Evolutionary conservation across 2,797 vertebrate species (phyloP), one percentile per base, ranked within the genome.

Genomic region (Hapalemur alaotrensis): DNA sequence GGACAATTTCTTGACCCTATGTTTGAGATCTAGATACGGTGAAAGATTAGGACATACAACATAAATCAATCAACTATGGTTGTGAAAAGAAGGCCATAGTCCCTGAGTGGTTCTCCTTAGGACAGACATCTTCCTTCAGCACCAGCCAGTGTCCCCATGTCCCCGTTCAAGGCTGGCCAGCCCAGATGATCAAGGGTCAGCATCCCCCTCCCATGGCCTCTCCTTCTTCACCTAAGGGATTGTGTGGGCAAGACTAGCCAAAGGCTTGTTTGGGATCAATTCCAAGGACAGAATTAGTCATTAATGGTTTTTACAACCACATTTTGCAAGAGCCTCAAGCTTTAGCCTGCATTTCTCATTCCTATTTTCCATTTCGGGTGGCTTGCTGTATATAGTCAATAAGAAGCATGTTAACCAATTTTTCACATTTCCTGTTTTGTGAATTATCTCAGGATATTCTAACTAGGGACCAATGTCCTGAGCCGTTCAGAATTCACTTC

Each of bases 341-440:
- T 48, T 22, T 20, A 80, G 59, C 43, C 43, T 41, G 10, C 28
- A 35, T 86, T 63, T 94, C 92, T 35, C 30, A 78, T 61, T 70
- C 46, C 46, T 50, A 48, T 75, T 87, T 83, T 70, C 65, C n/a
- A 63, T 67, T 52, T 52, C 5, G 32, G 38, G 12, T 70, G 18
- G 48, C 79, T 72, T 78, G 20, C n/a, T 78, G 4, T 52, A 35
- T 59, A 41, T 80, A n/a, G 91, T 41, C 20, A 2, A 23, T 83
- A 89, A 83, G 69, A 94, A 92, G 18, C 6, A 87, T 28, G 23
- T 86, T 92, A 89, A 41, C 43, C 69, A 30, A 69, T 63, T n/a
- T 78, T 82, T 92, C 43, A 50, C 32, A 95, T 90, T 70, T 63
- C n/a, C 23, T 7, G 7, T 91, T 91, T 89, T 95, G 38, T 92